phyloP scores from a whole-genome alignment of 1,140 invertebrate genomes.

The Magallana gigas region DNA sequence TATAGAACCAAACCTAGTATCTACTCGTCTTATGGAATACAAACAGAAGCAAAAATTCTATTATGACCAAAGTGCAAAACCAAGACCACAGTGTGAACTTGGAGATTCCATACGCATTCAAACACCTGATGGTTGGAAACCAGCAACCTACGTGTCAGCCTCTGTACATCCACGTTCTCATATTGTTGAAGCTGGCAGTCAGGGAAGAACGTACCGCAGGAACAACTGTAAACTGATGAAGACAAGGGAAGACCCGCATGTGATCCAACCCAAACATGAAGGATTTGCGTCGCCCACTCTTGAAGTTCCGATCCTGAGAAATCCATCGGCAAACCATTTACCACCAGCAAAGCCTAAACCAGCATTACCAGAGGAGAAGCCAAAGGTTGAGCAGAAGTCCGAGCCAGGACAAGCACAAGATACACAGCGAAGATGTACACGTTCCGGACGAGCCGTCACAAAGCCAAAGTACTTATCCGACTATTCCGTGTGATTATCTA shows the following conservation, averaged over 20 bases:
- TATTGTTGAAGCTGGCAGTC: conserved; percentile 34
- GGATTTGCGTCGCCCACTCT: background rate
- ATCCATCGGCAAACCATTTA: background rate
- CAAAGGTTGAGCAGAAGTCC: background rate
- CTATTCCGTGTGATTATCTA: background rate
- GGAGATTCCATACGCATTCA: conserved; percentile 29
- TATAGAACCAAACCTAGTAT: background rate
- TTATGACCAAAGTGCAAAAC: conserved; percentile 28
- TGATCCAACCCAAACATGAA: background rate
- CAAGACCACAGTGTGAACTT: background rate
- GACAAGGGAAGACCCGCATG: conserved; percentile 35
- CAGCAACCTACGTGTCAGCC: background rate
- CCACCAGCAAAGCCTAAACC: background rate
- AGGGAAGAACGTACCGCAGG: background rate
- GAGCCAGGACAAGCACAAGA: background rate
- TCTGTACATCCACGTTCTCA: background rate
- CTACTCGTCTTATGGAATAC: background rate
- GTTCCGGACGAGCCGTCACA: background rate
- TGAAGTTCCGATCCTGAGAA: background rate
- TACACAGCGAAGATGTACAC: background rate
- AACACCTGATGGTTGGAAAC: conserved; percentile 39
- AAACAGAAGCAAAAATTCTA: conserved; percentile 36
- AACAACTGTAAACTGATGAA: conserved; percentile 6
- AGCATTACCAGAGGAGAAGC: background rate
- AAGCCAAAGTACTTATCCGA: background rate